Percentiles rank a stretch among this genome's conserved stretches.
phyloP scores from a whole-genome alignment of 2,797 vertebrate genomes.

The Microctenopoma steveboyesi region DNA sequence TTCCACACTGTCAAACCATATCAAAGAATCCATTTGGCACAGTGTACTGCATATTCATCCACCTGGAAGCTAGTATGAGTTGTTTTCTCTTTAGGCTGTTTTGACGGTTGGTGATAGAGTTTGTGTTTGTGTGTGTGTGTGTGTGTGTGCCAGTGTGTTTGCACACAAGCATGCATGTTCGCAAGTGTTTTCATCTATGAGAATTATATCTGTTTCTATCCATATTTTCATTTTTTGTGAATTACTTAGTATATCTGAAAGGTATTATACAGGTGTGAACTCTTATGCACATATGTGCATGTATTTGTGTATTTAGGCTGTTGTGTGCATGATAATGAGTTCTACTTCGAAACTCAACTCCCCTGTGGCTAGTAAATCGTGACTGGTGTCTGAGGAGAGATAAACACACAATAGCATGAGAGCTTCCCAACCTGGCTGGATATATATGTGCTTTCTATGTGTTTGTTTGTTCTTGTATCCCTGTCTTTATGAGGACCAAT shows the following conservation, averaged over 20 bases:
- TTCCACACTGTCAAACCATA: constrained; percentile 69
- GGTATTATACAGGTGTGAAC: constrained; percentile 15
- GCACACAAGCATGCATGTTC: constrained; percentile 1
- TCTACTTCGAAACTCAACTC: constrained; percentile 46
- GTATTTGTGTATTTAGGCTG: constrained; percentile 7
- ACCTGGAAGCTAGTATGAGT: constrained; percentile 59
- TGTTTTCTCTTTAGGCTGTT: constrained; percentile 46
- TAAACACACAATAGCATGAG: constrained; percentile 35
- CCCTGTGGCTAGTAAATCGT: constrained; percentile 37
- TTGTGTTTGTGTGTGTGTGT: neutral
- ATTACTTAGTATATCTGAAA: neutral
- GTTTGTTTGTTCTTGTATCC: neutral
- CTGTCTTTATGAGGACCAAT: constrained; percentile 2
- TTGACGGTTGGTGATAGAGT: constrained; percentile 35
- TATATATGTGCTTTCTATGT: neutral
- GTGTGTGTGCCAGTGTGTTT: neutral
- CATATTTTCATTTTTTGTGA: constrained; percentile 1
- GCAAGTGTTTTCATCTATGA: neutral
- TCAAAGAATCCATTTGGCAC: constrained; percentile 60
- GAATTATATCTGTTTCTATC: neutral
- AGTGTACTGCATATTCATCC: constrained; percentile 38
- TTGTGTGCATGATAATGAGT: constrained; percentile 38
- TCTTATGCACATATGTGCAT: neutral
- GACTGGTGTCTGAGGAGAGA: constrained; percentile 41
- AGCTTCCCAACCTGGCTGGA: constrained; percentile 15